Conservation (phyloP, 2,113 vertebrate species). For the Aix galericulata region DNA sequence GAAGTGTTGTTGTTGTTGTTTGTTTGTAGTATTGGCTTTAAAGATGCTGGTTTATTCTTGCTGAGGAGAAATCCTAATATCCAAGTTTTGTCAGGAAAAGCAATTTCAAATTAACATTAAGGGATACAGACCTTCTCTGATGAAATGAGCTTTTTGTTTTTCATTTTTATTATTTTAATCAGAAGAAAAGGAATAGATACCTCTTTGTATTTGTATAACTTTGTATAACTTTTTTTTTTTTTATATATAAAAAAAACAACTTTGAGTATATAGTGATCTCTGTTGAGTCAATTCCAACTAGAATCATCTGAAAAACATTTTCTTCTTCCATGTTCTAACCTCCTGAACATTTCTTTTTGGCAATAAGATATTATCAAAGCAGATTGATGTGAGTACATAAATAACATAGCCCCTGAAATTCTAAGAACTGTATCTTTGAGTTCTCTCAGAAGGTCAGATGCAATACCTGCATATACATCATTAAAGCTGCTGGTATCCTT, state of each 20-base stretch:
- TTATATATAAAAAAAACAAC: no score
- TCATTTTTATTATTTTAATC: neutral
- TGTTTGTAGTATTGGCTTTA: neutral
- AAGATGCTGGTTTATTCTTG: neutral
- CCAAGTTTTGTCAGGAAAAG: neutral
- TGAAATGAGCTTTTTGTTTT: neutral
- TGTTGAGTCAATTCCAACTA: neutral
- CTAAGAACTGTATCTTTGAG: neutral
- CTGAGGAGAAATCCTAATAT: neutral
- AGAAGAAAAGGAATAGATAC: neutral
- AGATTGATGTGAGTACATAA: neutral
- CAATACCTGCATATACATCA: neutral
- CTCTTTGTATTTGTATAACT: neutral
- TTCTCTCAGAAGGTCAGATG: neutral
- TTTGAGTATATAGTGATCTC: neutral
- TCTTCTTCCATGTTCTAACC: neutral
- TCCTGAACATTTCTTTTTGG: neutral
- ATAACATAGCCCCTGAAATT: neutral
- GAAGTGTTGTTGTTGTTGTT: neutral
- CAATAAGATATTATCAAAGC: neutral
- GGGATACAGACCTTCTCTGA: neutral
- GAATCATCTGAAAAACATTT: neutral
- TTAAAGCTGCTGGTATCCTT: neutral
- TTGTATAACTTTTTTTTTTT: neutral
- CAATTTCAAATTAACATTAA: neutral